Evolutionary conservation across 1,140 invertebrate species (phyloP).

Genomic region (Drosophila arizonae): DNA sequence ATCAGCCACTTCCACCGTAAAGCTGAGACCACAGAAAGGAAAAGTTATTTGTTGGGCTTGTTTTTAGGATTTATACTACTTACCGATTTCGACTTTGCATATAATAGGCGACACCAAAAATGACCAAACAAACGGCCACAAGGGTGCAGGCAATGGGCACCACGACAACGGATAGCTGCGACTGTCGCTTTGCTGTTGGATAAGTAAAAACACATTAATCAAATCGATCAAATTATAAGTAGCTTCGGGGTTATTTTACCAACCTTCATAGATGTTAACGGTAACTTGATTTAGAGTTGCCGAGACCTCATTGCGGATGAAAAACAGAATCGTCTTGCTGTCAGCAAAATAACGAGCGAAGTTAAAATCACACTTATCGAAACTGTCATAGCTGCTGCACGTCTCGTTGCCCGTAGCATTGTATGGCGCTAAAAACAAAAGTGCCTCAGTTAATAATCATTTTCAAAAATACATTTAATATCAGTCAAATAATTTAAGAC

Average conservation of each 20-base stretch:
- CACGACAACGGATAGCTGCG: conserved; percentile 92
- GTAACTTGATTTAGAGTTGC: conserved; percentile 87
- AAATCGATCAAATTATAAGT: not conserved
- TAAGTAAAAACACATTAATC: conserved; percentile 4
- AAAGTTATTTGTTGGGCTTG: not conserved
- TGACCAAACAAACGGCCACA: conserved; percentile 90
- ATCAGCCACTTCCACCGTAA: conserved; percentile 92
- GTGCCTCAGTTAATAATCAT: conserved; percentile 39
- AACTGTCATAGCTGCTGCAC: conserved; percentile 83
- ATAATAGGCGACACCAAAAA: conserved; percentile 93
- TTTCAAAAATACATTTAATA: no score
- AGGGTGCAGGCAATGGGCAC: conserved; percentile 91
- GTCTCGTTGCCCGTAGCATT: conserved; percentile 92
- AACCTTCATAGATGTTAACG: conserved; percentile 92
- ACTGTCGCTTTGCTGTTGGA: conserved; percentile 87
- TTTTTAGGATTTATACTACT: conserved; percentile 19
- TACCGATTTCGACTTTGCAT: conserved; percentile 89
- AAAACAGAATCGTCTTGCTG: conserved; percentile 88
- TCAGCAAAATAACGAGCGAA: conserved; percentile 87
- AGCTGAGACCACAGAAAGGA: conserved; percentile 83
- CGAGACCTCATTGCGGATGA: conserved; percentile 89
- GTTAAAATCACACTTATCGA: conserved; percentile 85
- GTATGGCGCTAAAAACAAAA: conserved; percentile 85
- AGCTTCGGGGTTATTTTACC: conserved; percentile 33
- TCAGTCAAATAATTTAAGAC: no score